These are phyloP conservation scores for Tetramorium simillimum DNA, from an alignment of 1,140 invertebrate species.

Conservation along the genomic window DNA sequence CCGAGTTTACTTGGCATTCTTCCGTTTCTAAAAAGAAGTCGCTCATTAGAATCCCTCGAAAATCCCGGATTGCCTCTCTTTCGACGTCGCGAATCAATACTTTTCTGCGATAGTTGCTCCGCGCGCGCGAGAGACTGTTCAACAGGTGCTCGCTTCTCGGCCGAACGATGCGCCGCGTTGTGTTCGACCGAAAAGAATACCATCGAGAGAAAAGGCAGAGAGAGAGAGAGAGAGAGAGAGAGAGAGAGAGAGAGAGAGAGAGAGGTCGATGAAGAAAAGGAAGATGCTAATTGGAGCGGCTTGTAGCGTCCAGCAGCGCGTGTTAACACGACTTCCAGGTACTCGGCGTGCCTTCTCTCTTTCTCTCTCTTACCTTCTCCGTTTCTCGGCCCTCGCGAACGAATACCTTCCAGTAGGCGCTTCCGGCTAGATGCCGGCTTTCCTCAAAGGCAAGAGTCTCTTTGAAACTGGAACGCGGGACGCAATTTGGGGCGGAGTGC, in stretches of 20 bases:
- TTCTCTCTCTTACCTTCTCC: background rate
- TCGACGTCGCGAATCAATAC: conserved; percentile 22
- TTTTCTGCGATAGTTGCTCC: conserved; percentile 5
- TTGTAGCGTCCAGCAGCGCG: conserved; percentile 75
- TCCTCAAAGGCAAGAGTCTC: conserved; percentile 50
- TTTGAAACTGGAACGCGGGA: conserved; percentile 41
- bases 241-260: conserved; percentile 12
- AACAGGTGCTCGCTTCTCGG: conserved; percentile 68
- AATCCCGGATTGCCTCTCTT: background rate
- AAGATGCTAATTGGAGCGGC: conserved; percentile 79
- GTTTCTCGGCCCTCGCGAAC: conserved; percentile 39
- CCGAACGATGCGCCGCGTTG: conserved; percentile 11
- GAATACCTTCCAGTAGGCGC: conserved; percentile 67
- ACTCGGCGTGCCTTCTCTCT: conserved; percentile 55
- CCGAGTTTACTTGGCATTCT: background rate
- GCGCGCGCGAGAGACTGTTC: conserved; percentile 51
- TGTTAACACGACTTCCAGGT: conserved; percentile 77
- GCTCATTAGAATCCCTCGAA: background rate
- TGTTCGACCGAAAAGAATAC: conserved; percentile 63
- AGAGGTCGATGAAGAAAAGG: conserved; percentile 71
- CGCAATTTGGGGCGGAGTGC: background rate
- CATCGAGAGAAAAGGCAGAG: conserved; percentile 3
- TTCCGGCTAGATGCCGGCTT: conserved; percentile 68
- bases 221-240: background rate
- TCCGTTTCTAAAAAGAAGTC: background rate